Conservation (phyloP, 2,888 invertebrate genomes). For the Zaprionus bogoriensis region DNA sequence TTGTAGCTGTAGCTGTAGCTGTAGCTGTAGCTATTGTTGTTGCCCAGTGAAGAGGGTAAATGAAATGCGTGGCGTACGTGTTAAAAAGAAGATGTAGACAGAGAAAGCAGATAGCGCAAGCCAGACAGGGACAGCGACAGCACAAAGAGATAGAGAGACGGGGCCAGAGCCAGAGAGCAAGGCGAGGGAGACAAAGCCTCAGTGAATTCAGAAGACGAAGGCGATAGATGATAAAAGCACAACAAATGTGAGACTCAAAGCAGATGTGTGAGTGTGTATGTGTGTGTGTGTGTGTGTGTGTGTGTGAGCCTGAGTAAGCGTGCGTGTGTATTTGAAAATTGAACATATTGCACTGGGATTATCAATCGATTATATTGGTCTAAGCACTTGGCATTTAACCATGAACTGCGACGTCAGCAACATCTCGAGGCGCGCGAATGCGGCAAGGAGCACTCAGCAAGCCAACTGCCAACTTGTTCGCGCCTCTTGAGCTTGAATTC, state of each 20-base stretch:
- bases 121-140: conserved; percentile 9
- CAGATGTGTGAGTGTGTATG: neutral
- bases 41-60: conserved; percentile 40
- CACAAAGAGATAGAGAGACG: neutral
- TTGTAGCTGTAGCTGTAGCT: neutral
- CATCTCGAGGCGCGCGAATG: no score
- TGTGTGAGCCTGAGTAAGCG: no score
- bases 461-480: no score
- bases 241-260: conserved; percentile 17
- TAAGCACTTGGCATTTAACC: conserved; percentile 43
- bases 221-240: conserved; percentile 25
- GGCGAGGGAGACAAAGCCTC: neutral
- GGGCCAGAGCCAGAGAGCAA: neutral
- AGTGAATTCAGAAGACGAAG: conserved; percentile 9
- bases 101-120: neutral
- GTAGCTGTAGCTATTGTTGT: neutral
- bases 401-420: neutral
- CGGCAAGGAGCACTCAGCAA: no score
- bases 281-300: conserved; percentile 6
- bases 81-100: conserved; percentile 28
- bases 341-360: conserved; percentile 52
- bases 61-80: conserved; percentile 43
- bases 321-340: conserved; percentile 32
- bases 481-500: no score
- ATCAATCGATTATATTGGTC: conserved; percentile 49